phyloP scores from a whole-genome alignment of 2,888 invertebrate species.

The Icerya purchasi region DNA sequence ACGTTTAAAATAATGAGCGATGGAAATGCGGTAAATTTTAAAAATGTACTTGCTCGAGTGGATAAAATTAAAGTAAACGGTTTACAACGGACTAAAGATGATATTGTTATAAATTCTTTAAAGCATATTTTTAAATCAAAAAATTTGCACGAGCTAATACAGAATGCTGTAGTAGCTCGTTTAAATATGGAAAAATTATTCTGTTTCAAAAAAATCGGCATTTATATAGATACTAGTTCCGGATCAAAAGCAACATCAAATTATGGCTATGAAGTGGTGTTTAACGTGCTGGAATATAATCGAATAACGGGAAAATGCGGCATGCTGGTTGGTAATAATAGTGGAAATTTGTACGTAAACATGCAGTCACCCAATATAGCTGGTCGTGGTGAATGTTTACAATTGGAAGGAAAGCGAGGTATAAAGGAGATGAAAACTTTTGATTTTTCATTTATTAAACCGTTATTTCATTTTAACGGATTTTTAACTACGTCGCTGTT shows the following conservation, averaged over 20 bases:
- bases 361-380: slow-evolving; percentile 59
- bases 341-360: slow-evolving; percentile 59
- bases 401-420: slow-evolving; percentile 66
- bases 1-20: too few relatives aligned
- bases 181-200: slow-evolving; percentile 59
- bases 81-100: slow-evolving; percentile 65
- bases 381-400: slow-evolving; percentile 67
- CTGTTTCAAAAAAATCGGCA: slow-evolving; percentile 66
- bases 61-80: slow-evolving; percentile 72
- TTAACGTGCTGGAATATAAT: slow-evolving; percentile 61
- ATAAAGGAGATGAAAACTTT: slow-evolving; percentile 54
- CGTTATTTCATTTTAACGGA: slow-evolving; percentile 30
- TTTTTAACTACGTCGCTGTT: slow-evolving; percentile 10
- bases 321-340: slow-evolving; percentile 76
- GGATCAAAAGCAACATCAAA: slow-evolving; percentile 53
- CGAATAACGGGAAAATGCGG: slow-evolving; percentile 65
- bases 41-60: slow-evolving; percentile 30
- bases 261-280: slow-evolving; percentile 43
- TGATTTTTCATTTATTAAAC: slow-evolving; percentile 59
- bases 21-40: not conserved
- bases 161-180: slow-evolving; percentile 36
- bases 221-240: slow-evolving; percentile 69
- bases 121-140: slow-evolving; percentile 59
- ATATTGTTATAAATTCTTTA: slow-evolving; percentile 57
- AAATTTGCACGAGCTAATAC: slow-evolving; percentile 64